Percentiles rank a stretch among this genome's conserved stretches.
phyloP scores from a whole-genome alignment of 2,888 invertebrate genomes.

The Cheilosia vernalis region DNA sequence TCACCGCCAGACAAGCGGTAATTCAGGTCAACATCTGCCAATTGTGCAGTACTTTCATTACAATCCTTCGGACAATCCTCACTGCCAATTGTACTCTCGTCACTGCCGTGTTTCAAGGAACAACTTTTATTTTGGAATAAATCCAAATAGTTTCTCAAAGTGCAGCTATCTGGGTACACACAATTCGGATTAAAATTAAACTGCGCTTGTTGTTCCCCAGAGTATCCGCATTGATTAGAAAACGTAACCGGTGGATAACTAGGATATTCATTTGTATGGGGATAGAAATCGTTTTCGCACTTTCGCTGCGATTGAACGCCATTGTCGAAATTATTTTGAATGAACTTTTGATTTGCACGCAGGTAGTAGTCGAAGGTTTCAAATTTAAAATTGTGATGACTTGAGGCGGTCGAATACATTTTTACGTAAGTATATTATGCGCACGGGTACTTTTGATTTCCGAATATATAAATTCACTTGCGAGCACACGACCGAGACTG shows the following conservation, averaged over 20 bases:
- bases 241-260: constrained; percentile 37
- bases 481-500: constrained; percentile 56
- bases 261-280: constrained; percentile 48
- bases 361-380: constrained; percentile 64
- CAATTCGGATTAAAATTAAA: constrained; percentile 51
- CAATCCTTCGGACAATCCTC: constrained; percentile 57
- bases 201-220: constrained; percentile 43
- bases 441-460: not conserved
- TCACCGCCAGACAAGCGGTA: constrained; percentile 43
- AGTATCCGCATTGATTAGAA: constrained; percentile 57
- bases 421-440: not conserved
- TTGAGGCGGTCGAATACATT: constrained; percentile 57
- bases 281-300: constrained; percentile 41
- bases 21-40: constrained; percentile 37
- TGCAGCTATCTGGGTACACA: constrained; percentile 45
- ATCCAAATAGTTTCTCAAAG: constrained; percentile 65
- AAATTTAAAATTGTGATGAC: constrained; percentile 61
- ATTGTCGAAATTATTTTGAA: constrained; percentile 58
- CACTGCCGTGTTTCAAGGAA: constrained; percentile 43
- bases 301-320: constrained; percentile 40
- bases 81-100: constrained; percentile 67
- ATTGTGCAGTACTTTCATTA: constrained; percentile 30
- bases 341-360: constrained; percentile 59
- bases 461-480: constrained; percentile 22
- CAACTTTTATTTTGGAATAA: constrained; percentile 62